These are phyloP conservation scores for Palythoa heliodiscus DNA, from an alignment of 92 coral and sea anemone species.

Conservation along the genomic window DNA sequence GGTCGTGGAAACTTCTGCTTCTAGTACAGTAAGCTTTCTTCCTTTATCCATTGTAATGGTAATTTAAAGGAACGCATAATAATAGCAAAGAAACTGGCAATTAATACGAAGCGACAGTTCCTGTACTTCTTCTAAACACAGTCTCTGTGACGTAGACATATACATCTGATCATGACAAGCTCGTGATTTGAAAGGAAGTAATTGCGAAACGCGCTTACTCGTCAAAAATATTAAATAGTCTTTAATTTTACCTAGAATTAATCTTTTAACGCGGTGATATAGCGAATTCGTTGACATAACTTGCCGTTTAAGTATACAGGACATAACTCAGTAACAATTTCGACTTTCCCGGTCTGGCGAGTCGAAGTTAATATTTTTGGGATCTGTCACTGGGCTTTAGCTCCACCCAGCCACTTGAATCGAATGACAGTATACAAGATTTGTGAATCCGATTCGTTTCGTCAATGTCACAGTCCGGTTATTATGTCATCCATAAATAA, in stretches of 20 bases:
- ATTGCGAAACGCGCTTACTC: slow-evolving; percentile 6
- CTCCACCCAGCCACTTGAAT: slow-evolving; percentile 24
- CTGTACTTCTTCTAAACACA: neutral
- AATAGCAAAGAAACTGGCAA: slow-evolving; percentile 35
- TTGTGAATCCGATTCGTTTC: slow-evolving; percentile 9
- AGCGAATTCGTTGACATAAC: neutral
- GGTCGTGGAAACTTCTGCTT: slow-evolving; percentile 24
- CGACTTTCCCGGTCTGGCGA: neutral
- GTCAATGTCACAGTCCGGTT: neutral
- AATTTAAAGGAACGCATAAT: slow-evolving; percentile 24
- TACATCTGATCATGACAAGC: slow-evolving; percentile 3
- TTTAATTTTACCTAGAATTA: neutral
- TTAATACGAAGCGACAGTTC: neutral
- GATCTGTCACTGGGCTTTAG: neutral
- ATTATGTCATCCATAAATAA: neutral
- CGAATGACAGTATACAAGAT: neutral
- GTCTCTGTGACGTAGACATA: neutral
- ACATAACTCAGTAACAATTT: neutral
- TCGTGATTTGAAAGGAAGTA: slow-evolving; percentile 38
- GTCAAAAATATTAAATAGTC: neutral
- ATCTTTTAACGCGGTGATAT: neutral
- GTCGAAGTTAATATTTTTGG: neutral
- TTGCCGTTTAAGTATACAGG: neutral
- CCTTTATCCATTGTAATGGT: slow-evolving; percentile 34
- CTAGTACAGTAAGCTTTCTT: slow-evolving; percentile 23